Evolutionary conservation across 1,140 invertebrate species (phyloP).

Genomic region (Lepidotrigona ventralis): DNA sequence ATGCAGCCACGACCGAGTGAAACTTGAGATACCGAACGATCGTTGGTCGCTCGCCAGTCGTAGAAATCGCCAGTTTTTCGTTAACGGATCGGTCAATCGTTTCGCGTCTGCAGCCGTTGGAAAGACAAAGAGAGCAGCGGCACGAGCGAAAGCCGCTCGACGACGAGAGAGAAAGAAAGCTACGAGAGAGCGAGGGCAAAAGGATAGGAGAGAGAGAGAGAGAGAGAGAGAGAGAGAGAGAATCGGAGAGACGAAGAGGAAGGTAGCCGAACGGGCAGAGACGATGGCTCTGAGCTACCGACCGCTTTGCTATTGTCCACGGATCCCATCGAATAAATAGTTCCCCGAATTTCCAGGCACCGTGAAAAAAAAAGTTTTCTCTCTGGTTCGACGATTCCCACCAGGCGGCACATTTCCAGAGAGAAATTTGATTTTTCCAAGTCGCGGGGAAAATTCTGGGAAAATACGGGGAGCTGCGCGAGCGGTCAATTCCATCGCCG

Average conservation of each 20-base stretch:
- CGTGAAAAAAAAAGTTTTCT: constrained; percentile 65
- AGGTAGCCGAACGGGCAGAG: constrained; percentile 73
- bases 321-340: constrained; percentile 25
- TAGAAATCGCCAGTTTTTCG: background rate
- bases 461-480: constrained; percentile 59
- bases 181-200: constrained; percentile 26
- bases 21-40: background rate
- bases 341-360: constrained; percentile 56
- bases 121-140: constrained; percentile 38
- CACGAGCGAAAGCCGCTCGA: constrained; percentile 57
- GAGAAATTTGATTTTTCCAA: constrained; percentile 70
- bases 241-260: constrained; percentile 45
- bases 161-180: constrained; percentile 43
- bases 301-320: constrained; percentile 70
- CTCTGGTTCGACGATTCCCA: constrained; percentile 60
- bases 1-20: no score
- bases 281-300: constrained; percentile 73
- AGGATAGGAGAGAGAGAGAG: constrained; percentile 21
- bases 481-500: constrained; percentile 68
- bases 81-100: constrained; percentile 47
- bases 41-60: background rate
- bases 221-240: constrained; percentile 52
- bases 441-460: constrained; percentile 47
- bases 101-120: constrained; percentile 13
- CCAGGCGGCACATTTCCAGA: constrained; percentile 54